Conservation (phyloP, 2,113 vertebrate species). For the Paedocypris sp. region DNA sequence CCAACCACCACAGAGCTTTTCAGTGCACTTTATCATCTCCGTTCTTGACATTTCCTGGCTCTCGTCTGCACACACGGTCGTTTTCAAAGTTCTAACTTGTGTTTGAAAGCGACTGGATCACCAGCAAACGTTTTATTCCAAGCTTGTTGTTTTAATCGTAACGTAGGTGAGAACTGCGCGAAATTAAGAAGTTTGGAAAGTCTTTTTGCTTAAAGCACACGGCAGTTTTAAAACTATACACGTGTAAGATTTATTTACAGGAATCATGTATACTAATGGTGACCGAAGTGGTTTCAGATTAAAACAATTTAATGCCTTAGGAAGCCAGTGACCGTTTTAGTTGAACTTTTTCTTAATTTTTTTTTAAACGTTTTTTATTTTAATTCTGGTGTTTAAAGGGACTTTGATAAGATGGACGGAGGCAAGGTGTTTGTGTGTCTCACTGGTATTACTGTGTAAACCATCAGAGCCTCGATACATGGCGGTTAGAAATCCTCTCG, state of each 20-base stretch:
- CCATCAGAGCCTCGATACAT: slow-evolving; percentile 38
- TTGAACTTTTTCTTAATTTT: no score
- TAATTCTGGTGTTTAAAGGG: slow-evolving; percentile 34
- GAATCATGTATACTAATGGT: slow-evolving; percentile 11
- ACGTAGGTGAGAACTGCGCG: slow-evolving; percentile 19
- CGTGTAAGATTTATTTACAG: slow-evolving; percentile 19
- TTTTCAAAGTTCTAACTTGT: slow-evolving; percentile 25
- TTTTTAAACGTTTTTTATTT: slow-evolving; percentile 24
- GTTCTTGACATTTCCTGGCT: not conserved
- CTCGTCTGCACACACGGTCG: no score
- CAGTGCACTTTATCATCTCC: slow-evolving; percentile 35
- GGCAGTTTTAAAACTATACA: slow-evolving; percentile 7
- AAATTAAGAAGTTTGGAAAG: slow-evolving; percentile 14
- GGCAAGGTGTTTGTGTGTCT: slow-evolving; percentile 55
- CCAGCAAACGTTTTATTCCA: slow-evolving; percentile 32
- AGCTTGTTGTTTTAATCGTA: slow-evolving; percentile 27
- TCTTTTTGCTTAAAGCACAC: slow-evolving; percentile 25
- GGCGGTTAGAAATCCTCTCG: slow-evolving; percentile 51
- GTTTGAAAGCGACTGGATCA: slow-evolving; percentile 23
- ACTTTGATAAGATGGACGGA: slow-evolving; percentile 44
- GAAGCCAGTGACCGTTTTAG: slow-evolving; percentile 49
- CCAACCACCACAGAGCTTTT: slow-evolving; percentile 21
- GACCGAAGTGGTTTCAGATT: slow-evolving; percentile 22
- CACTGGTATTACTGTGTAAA: slow-evolving; percentile 61
- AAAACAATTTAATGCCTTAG: slow-evolving; percentile 57